phyloP scores from a whole-genome alignment of 2,888 invertebrate species.

The Drosophila lacicola region DNA sequence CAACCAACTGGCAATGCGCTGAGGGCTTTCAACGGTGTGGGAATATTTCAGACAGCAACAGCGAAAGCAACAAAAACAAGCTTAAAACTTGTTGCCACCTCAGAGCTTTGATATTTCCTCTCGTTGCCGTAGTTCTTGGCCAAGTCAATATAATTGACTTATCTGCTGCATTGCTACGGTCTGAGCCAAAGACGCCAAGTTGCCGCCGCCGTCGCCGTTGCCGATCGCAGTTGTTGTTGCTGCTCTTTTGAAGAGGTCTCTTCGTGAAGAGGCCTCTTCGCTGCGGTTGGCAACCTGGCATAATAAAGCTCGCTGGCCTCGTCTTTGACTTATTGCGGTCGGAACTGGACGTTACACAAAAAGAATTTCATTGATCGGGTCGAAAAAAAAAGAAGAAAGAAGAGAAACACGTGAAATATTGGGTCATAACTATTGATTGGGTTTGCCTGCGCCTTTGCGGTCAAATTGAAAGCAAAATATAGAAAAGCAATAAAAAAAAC shows the following conservation, averaged over 20 bases:
- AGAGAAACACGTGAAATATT: conserved; percentile 71
- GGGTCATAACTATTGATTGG: conserved; percentile 74
- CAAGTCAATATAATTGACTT: conserved; percentile 79
- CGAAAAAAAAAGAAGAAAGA: conserved; percentile 37
- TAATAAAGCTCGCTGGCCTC: conserved; percentile 77
- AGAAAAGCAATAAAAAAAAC: conserved; percentile 5
- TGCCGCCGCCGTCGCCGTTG: conserved; percentile 18
- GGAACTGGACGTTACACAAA: conserved; percentile 49
- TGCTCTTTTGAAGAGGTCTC: conserved; percentile 36
- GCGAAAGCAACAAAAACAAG: background rate
- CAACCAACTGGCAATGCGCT: conserved; percentile 35
- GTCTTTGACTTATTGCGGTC: conserved; percentile 78
- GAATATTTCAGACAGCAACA: conserved; percentile 51
- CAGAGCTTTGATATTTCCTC: conserved; percentile 39
- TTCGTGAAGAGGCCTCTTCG: conserved; percentile 30
- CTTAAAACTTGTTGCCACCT: conserved; percentile 62
- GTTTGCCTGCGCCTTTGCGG: conserved; percentile 53
- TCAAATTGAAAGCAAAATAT: conserved; percentile 60
- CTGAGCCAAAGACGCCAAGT: conserved; percentile 39
- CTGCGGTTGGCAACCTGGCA: conserved; percentile 58
- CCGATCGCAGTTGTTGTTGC: conserved; percentile 19
- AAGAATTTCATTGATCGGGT: conserved; percentile 65
- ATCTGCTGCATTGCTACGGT: conserved; percentile 58
- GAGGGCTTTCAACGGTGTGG: conserved; percentile 66
- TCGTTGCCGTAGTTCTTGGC: conserved; percentile 48